A percentile compares a stretch with the other conserved stretches of the same genome.
phyloP scores from a whole-genome alignment of 2,888 invertebrate species.

The Heteromyza rotundicornis region DNA sequence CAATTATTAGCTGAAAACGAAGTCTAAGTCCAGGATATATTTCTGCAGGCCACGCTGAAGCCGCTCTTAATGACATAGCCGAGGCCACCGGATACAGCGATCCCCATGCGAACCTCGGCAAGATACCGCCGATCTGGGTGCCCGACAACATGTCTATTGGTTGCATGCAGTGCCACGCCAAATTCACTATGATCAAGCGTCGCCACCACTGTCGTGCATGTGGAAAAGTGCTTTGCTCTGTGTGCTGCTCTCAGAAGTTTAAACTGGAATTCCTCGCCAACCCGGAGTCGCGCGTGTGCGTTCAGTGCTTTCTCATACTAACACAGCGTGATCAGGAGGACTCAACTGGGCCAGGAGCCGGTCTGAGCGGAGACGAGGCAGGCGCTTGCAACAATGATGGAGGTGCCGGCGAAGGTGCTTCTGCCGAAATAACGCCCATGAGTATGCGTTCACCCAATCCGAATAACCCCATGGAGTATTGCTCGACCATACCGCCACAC shows the following conservation, averaged over 20 bases:
- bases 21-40: background rate
- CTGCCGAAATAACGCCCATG: slow-evolving; percentile 35
- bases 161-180: slow-evolving; percentile 82
- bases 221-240: slow-evolving; percentile 80
- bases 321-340: slow-evolving; percentile 58
- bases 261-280: slow-evolving; percentile 75
- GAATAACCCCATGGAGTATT: slow-evolving; percentile 87
- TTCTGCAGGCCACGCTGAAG: background rate
- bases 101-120: slow-evolving; percentile 67
- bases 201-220: slow-evolving; percentile 89
- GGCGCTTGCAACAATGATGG: slow-evolving; percentile 11
- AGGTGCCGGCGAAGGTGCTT: slow-evolving; percentile 16
- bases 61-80: slow-evolving; percentile 42
- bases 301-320: slow-evolving; percentile 71
- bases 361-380: background rate
- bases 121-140: slow-evolving; percentile 83
- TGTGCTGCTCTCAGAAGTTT: slow-evolving; percentile 77
- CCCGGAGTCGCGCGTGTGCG: slow-evolving; percentile 80
- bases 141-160: slow-evolving; percentile 81
- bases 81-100: slow-evolving; percentile 55
- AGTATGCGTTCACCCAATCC: slow-evolving; percentile 79
- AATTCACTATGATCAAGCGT: slow-evolving; percentile 81
- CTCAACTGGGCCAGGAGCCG: background rate
- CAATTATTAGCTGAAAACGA: background rate
- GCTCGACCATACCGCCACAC: slow-evolving; percentile 80